Conservation (phyloP, 2,888 invertebrate genomes). For the Apeira syringaria region DNA sequence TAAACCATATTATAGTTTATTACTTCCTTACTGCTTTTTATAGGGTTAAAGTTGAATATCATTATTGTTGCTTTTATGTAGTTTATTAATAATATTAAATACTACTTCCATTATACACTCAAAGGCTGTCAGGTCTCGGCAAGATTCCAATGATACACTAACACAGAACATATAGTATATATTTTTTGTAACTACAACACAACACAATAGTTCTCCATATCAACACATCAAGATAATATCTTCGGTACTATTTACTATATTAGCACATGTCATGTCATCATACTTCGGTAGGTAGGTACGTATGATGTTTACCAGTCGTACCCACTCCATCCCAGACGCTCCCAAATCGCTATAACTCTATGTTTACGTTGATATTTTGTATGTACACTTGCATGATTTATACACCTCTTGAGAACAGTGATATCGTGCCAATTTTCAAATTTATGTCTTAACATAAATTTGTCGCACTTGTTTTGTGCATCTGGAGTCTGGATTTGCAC, state of each 20-base stretch:
- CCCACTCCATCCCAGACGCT: conserved; percentile 16
- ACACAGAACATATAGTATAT: too few relatives aligned
- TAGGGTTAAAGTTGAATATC: conserved; percentile 7
- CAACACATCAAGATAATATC: too few relatives aligned
- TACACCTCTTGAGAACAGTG: conserved; percentile 37
- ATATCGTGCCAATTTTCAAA: conserved; percentile 45
- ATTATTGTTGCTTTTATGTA: too few relatives aligned
- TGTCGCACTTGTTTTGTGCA: conserved; percentile 40
- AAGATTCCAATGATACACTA: too few relatives aligned
- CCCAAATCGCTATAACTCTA: conserved; percentile 38
- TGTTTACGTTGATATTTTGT: conserved; percentile 55
- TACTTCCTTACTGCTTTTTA: conserved; percentile 11
- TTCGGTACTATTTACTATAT: too few relatives aligned
- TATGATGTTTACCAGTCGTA: conserved; percentile 31
- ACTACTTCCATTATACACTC: too few relatives aligned
- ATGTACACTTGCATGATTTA: conserved; percentile 50
- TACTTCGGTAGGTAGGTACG: too few relatives aligned
- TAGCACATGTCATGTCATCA: too few relatives aligned
- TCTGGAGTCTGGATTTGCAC: conserved; percentile 28
- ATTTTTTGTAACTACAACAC: too few relatives aligned
- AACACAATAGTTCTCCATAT: too few relatives aligned
- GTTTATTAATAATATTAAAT: too few relatives aligned
- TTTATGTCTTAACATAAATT: conserved; percentile 44
- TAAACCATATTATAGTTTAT: not conserved
- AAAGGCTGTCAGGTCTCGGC: too few relatives aligned